These are phyloP conservation scores for Hylia prasina DNA, from an alignment of 2,113 vertebrate genomes.

Conservation along the genomic window DNA sequence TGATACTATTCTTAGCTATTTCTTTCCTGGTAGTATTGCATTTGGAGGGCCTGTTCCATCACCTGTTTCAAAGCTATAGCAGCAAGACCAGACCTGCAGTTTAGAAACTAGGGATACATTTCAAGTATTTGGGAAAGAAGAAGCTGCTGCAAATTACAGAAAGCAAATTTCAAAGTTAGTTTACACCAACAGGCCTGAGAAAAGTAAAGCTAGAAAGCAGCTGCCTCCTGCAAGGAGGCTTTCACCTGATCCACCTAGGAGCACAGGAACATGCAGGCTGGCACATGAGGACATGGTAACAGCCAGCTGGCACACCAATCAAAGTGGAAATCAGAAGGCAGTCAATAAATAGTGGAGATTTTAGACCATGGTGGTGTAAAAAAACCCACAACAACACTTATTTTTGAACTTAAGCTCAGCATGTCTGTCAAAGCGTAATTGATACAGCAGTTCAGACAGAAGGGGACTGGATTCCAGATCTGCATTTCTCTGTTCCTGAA, in stretches of 20 bases:
- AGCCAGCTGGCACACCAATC: neutral
- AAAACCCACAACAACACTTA: neutral
- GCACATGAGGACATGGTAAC: neutral
- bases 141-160: neutral
- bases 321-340: neutral
- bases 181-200: neutral
- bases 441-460: neutral
- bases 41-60: neutral
- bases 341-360: neutral
- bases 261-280: neutral
- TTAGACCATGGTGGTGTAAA: neutral
- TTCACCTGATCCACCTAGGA: neutral
- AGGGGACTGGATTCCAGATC: neutral
- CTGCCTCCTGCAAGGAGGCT: neutral
- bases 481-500: neutral
- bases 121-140: neutral
- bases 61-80: neutral
- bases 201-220: neutral
- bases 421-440: neutral
- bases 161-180: neutral
- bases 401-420: neutral
- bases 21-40: neutral
- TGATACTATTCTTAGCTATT: neutral
- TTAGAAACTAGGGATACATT: neutral
- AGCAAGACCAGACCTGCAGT: neutral